phyloP scores from a whole-genome alignment of 2,888 invertebrate genomes.

The Julus scandinavius region DNA sequence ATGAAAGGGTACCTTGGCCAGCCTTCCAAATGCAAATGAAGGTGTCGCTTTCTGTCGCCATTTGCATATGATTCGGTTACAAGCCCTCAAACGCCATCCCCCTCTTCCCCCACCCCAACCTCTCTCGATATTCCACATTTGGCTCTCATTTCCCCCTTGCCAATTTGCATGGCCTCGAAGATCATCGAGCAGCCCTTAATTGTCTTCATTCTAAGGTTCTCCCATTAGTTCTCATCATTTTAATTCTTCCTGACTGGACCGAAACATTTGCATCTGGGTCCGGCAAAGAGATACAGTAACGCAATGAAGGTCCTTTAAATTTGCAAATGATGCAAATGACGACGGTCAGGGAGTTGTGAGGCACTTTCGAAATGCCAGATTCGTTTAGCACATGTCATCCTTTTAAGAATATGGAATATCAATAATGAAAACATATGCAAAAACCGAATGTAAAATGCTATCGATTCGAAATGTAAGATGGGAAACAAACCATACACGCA shows the following conservation, averaged over 20 bases:
- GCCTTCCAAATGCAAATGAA: background rate
- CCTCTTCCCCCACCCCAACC: too few species aligned
- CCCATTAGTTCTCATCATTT: background rate
- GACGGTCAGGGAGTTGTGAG: background rate
- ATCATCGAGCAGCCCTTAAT: background rate
- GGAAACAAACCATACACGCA: background rate
- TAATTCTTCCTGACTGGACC: background rate
- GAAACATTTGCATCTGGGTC: background rate
- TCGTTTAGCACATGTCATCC: background rate
- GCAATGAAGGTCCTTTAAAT: background rate
- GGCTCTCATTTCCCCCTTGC: background rate
- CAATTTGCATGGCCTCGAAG: conserved; percentile 8
- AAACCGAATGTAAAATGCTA: background rate
- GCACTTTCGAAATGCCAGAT: background rate
- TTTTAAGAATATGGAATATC: background rate
- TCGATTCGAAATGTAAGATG: background rate
- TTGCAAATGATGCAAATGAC: background rate
- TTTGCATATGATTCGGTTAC: background rate
- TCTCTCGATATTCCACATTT: background rate
- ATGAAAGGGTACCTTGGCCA: background rate
- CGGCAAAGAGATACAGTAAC: background rate
- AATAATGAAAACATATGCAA: background rate
- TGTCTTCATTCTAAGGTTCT: background rate
- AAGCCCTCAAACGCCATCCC: too few species aligned
- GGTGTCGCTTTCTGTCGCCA: conserved; percentile 1